phyloP scores from a whole-genome alignment of 2,888 invertebrate species.

The Schizaphis graminum region DNA sequence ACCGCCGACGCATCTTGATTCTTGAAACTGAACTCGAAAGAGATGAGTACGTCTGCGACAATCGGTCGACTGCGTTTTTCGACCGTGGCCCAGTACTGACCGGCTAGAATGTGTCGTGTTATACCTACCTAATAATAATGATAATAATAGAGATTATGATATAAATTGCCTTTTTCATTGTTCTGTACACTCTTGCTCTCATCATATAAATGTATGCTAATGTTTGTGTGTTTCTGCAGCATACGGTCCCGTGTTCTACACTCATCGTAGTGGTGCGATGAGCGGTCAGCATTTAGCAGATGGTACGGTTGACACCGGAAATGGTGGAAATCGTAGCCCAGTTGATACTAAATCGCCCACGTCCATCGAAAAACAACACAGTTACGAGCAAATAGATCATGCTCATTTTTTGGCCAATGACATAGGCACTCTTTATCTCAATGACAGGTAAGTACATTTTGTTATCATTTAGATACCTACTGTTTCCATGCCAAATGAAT shows the following conservation, averaged over 20 bases:
- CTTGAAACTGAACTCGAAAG: not conserved
- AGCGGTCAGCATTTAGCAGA: constrained; percentile 53
- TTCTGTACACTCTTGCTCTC: not conserved
- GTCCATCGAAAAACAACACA: constrained; percentile 49
- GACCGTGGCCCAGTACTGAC: not conserved
- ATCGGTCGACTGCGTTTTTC: not conserved
- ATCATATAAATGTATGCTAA: not conserved
- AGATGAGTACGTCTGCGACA: constrained; percentile 43
- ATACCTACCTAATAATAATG: not conserved
- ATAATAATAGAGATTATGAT: not conserved
- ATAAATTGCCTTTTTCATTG: not conserved
- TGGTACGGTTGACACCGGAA: not conserved
- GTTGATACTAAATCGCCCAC: not conserved
- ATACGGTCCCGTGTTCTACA: constrained; percentile 58
- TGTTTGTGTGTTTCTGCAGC: constrained; percentile 31
- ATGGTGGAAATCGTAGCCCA: constrained; percentile 2
- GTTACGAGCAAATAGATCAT: constrained; percentile 76
- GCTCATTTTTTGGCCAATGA: constrained; percentile 84
- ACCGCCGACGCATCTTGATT: not conserved
- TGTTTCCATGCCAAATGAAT: not conserved
- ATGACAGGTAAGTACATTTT: constrained; percentile 81
- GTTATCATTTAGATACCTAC: not conserved
- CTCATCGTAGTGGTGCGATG: constrained; percentile 57
- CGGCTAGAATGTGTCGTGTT: not conserved
- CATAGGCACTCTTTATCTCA: constrained; percentile 87